Percentiles rank a stretch among this genome's conserved stretches.
These are phyloP conservation scores for Colletes collaris DNA, from an alignment of 2,888 invertebrate species.

Conservation along the genomic window DNA sequence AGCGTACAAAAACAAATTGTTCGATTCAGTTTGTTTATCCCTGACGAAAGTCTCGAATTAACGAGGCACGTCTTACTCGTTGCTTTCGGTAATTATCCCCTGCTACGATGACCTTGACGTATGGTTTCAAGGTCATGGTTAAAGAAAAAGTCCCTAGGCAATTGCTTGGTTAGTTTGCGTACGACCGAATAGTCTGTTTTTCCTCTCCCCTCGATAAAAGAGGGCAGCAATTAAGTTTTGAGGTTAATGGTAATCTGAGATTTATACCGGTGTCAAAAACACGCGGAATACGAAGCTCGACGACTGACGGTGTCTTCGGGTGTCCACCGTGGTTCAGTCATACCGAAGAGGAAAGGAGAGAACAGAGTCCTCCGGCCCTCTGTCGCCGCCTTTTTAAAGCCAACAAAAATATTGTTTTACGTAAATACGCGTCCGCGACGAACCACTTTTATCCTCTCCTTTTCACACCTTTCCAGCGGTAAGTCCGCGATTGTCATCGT, in stretches of 20 bases:
- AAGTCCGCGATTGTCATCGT: constrained; percentile 25
- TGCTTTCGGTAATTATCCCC: no score
- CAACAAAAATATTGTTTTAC: constrained; percentile 77
- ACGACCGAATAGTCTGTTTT: no score
- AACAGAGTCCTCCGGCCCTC: constrained; percentile 28
- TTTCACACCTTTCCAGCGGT: constrained; percentile 42
- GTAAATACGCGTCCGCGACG: constrained; percentile 70
- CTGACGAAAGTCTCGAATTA: constrained; percentile 50
- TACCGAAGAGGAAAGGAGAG: constrained; percentile 61
- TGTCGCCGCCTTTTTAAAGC: constrained; percentile 72
- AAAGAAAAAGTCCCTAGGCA: no score
- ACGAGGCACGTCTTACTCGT: neutral
- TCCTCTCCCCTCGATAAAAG: no score
- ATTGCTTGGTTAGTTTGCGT: no score
- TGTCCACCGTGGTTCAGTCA: constrained; percentile 35
- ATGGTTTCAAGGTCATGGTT: no score
- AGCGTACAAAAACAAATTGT: constrained; percentile 75
- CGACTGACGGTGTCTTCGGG: constrained; percentile 72
- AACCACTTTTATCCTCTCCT: constrained; percentile 59
- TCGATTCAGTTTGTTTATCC: constrained; percentile 72
- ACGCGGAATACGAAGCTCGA: constrained; percentile 47
- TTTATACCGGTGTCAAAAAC: constrained; percentile 27
- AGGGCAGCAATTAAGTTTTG: no score
- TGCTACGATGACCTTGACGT: no score
- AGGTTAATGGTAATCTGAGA: constrained; percentile 26